Base-by-base conservation (phyloP, 35 echinoderm and acorn worm species). In the Heliocidaris erythrogramma region DNA sequence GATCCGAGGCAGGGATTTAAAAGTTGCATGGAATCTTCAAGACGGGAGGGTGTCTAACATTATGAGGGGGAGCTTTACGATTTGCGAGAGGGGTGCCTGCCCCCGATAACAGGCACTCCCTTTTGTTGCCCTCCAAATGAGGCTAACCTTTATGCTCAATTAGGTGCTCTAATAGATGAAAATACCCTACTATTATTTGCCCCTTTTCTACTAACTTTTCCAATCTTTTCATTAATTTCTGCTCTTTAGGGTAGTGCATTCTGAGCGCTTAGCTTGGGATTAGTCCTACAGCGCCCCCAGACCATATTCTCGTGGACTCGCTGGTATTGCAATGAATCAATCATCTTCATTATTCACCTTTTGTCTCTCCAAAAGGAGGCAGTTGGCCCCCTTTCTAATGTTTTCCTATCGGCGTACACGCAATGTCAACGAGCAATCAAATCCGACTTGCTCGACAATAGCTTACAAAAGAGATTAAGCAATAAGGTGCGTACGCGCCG, bases 371-470 rank as follows among this genome's bases (percentile, higher is more conserved):
- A n/a, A 30, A 48, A 30, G 91, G 87, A 89, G 30, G 87, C 87
- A 48, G 47, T 32, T 47, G 87, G 87, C 48, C 47, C 89, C 91
- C 31, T 92, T 42, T 32, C 91, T 59, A 48, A 92, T 92, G 91
- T 92, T 92, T 92, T 92, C 91, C 16, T 92, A 56, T 92, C 91
- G 91, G 91, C 91, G 49, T 92, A 92, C 91, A 92, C 91, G 91
- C 91, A 27, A 92, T 92, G 91, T 92, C 91, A 92, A 92, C 91
- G 47, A 52, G 91, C 91, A 92, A 92, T 92, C 91, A 92, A 92
- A 92, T 30, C 49, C 0, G 91, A 9, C 47, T 30, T 32, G 49
- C 48, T 49, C 29, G 2, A 92, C 48, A 92, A 92, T 56, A n/a
- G 47, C 29, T 48, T 92, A 92, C 91, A 49, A 30, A 59, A 32